Percentiles rank a stretch among this genome's conserved stretches.
These are phyloP conservation scores for Sebastes dallii DNA, from an alignment of 2,797 vertebrate species.

Conservation along the genomic window DNA sequence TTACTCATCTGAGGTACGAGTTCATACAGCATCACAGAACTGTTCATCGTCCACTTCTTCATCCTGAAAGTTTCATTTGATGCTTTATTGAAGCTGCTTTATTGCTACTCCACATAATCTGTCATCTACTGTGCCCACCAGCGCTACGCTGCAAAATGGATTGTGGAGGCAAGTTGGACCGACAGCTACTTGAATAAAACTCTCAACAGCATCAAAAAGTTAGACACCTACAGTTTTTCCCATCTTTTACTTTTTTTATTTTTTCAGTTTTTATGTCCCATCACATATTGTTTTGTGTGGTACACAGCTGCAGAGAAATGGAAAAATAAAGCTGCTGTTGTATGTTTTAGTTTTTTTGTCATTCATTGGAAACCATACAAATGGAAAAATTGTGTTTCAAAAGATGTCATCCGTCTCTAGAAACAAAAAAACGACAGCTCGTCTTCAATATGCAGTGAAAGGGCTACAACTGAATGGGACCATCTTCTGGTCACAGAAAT, in stretches of 20 bases:
- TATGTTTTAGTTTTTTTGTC: not conserved
- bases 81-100: conserved; percentile 29
- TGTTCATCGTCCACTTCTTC: not conserved
- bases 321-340: not conserved
- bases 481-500: not conserved
- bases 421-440: not conserved
- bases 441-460: not conserved
- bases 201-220: not conserved
- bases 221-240: not conserved
- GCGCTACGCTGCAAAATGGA: conserved; percentile 12
- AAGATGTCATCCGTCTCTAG: not conserved
- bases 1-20: not conserved
- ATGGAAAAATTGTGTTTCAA: not conserved
- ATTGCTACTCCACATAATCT: conserved; percentile 12
- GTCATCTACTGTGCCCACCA: conserved; percentile 22
- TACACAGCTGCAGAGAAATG: not conserved
- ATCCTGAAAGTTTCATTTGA: not conserved
- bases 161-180: conserved; percentile 13
- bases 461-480: not conserved
- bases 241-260: not conserved
- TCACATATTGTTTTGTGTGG: not conserved
- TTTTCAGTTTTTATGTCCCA: not conserved
- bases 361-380: not conserved
- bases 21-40: not conserved
- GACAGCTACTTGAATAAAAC: conserved; percentile 27